Evolutionary conservation across 2,113 vertebrate genomes (phyloP).

Genomic region (Cepphus grylle): DNA sequence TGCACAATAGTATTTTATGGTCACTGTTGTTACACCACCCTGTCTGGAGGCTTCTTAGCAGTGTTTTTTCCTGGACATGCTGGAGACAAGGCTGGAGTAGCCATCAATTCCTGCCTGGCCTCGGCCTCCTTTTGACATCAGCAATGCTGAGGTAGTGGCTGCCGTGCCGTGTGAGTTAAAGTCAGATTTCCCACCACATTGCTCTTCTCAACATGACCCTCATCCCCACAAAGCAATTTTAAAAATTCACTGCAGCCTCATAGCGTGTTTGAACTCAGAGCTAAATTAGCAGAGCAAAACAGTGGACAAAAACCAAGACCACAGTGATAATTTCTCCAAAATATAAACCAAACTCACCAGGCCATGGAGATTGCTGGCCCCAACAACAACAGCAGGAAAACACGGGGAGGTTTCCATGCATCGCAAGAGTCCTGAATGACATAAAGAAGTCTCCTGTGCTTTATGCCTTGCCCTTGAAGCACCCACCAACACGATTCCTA

Average conservation of each 20-base stretch:
- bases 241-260: not conserved
- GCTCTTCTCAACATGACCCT: not conserved
- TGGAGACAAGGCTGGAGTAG: not conserved
- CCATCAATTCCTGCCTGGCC: not conserved
- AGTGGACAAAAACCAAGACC: not conserved
- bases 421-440: not conserved
- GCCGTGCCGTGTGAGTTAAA: not conserved
- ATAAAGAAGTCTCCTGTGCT: not conserved
- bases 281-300: not conserved
- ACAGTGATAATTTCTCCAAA: not conserved
- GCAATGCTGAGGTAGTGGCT: not conserved
- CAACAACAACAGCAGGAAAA: not conserved
- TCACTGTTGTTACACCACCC: not conserved
- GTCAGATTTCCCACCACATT: not conserved
- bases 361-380: not conserved
- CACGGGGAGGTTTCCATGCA: not conserved
- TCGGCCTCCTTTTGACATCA: not conserved
- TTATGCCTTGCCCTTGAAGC: not conserved
- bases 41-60: not conserved
- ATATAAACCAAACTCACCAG: not conserved
- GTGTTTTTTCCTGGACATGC: not conserved
- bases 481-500: not conserved
- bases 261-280: not conserved
- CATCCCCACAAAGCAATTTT: not conserved
- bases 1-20: constrained; percentile 35